Evolutionary conservation across 2,888 invertebrate species (phyloP), one percentile per base, ranked within the genome.

Genomic region (Drosophila birchii): DNA sequence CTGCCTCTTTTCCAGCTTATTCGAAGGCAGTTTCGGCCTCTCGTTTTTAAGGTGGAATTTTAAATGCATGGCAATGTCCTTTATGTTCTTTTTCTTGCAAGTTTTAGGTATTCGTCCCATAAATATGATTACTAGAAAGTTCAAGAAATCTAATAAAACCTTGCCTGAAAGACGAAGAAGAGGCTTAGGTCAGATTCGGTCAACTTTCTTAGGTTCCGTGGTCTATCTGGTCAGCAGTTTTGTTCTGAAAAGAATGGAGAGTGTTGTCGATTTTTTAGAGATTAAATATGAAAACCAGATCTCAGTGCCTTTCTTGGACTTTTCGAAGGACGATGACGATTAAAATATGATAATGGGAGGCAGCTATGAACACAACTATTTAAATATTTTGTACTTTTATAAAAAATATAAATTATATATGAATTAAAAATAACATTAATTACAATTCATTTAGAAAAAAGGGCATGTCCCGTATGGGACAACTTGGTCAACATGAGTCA

Each of bases 31-130:
- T 38, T 43, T 51, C 23, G 39, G 29, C 34, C 20, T 38, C 41
- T 44, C 43, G 54, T 39, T 44, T 44, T 41, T 41, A 26, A 39
- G 41, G 39, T 26, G 39, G 23, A 36, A 43, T 36, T 60, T 43
- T 55, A 62, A 32, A 63, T 74, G 55, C 56, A 64, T 53, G 60
- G 36, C 18, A 64, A 36, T 53, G 71, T 56, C 23, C 29, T 56
- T 74, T 18, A 5, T 14, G 20, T 34, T 51, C 4, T 4, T 34
- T 20, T 56, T 18, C 20, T 6, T 44, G 43, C 16, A 51, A 11
- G 20, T 9, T 51, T 16, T 20, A 51, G 34, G 34, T 20, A 9
- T 16, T 29, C 18, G 2, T 32, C 4, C 49, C 32, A 32, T 32
- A 32, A 34, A 11, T 51, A 34, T 34, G 20, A 34, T 9, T 34